These are phyloP conservation scores for Diarsia rubi DNA, from an alignment of 2,888 invertebrate genomes.

Conservation along the genomic window DNA sequence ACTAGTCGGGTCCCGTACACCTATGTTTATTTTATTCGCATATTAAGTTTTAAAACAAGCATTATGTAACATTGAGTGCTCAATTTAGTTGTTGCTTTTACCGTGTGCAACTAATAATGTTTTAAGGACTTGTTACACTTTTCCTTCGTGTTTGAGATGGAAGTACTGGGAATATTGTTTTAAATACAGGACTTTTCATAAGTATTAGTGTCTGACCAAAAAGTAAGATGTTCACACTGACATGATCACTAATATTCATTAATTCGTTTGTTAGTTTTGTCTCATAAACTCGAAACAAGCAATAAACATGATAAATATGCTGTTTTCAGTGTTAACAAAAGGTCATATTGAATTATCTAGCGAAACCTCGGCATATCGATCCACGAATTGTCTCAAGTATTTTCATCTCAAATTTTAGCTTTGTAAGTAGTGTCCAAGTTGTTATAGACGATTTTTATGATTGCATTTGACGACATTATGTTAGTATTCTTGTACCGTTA, in stretches of 20 bases:
- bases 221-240: not conserved
- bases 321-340: not conserved
- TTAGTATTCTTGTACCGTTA: slow-evolving; percentile 77
- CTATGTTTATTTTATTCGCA: slow-evolving; percentile 64
- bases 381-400: slow-evolving; percentile 33
- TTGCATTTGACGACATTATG: slow-evolving; percentile 79
- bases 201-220: not conserved
- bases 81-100: slow-evolving; percentile 82
- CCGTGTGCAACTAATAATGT: slow-evolving; percentile 75
- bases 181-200: not conserved
- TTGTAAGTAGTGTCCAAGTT: slow-evolving; percentile 57
- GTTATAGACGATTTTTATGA: slow-evolving; percentile 70
- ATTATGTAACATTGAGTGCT: slow-evolving; percentile 79
- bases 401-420: slow-evolving; percentile 49
- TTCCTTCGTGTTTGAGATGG: slow-evolving; percentile 53
- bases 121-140: slow-evolving; percentile 63
- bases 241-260: too few species aligned
- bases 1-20: slow-evolving; percentile 42
- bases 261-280: too few species aligned
- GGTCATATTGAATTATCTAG: not conserved
- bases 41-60: slow-evolving; percentile 70
- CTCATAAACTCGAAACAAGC: too few species aligned
- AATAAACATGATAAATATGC: too few species aligned
- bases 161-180: slow-evolving; percentile 34
- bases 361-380: not conserved